Conservation (phyloP, 2,797 vertebrate species). For the Mormyrops boulengeri region DNA sequence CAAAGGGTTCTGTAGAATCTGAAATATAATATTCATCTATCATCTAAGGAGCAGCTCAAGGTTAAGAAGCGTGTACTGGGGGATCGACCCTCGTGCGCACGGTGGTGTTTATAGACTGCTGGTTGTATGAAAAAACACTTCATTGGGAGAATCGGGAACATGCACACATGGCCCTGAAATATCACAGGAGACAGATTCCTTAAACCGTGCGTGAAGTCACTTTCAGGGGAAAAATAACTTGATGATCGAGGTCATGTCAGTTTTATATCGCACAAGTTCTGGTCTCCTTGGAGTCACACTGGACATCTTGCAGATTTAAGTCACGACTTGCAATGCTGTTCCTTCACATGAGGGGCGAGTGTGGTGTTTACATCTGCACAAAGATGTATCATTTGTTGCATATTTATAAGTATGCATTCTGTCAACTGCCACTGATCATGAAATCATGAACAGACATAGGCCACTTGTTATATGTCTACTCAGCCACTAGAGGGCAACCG, state of each 20-base stretch:
- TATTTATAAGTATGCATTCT: background rate
- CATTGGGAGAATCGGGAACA: slow-evolving; percentile 53
- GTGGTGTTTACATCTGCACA: background rate
- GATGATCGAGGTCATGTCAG: background rate
- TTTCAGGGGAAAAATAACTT: background rate
- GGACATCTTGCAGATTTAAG: background rate
- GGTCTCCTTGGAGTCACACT: background rate
- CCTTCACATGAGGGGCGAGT: background rate
- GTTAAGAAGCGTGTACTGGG: background rate
- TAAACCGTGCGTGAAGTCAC: slow-evolving; percentile 9
- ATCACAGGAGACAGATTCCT: slow-evolving; percentile 49
- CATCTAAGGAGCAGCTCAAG: background rate
- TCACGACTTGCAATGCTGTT: background rate
- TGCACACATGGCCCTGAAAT: slow-evolving; percentile 44
- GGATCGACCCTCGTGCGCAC: slow-evolving; percentile 34
- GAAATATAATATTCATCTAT: background rate
- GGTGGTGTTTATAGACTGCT: slow-evolving; percentile 52
- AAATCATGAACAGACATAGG: background rate
- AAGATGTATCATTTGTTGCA: background rate
- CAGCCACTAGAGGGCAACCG: background rate
- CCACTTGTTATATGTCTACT: background rate
- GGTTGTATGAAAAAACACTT: slow-evolving; percentile 67
- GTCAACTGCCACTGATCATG: background rate
- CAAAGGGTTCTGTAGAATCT: background rate
- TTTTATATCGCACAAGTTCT: background rate